Evolutionary conservation across 2,888 invertebrate species (phyloP).

Genomic region (Agrypnus murinus): DNA sequence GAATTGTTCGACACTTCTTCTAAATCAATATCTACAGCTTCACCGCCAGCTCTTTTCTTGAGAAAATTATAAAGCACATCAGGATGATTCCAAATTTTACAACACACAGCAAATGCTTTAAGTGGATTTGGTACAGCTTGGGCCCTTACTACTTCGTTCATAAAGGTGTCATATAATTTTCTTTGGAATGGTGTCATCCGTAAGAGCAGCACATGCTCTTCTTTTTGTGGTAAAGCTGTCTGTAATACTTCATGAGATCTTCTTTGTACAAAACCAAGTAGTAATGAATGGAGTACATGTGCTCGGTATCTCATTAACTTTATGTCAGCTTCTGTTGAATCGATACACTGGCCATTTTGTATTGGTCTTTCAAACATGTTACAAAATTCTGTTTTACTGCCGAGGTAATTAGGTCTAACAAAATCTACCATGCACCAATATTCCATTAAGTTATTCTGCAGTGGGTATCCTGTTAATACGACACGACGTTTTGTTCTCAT

Average conservation of each 20-base stretch:
- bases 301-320: conserved; percentile 95
- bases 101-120: conserved; percentile 98
- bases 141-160: conserved; percentile 92
- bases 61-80: conserved; percentile 93
- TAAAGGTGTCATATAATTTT: conserved; percentile 92
- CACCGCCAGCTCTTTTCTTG: conserved; percentile 85
- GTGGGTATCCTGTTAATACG: conserved; percentile 97
- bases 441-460: conserved; percentile 97
- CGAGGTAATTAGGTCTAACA: conserved; percentile 97
- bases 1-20: conserved; percentile 82
- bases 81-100: conserved; percentile 98
- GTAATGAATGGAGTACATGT: conserved; percentile 94
- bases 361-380: conserved; percentile 99
- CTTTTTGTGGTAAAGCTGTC: conserved; percentile 93
- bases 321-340: conserved; percentile 95
- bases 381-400: conserved; percentile 96
- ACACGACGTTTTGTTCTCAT: conserved; percentile 95
- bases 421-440: conserved; percentile 99
- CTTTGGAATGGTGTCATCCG: conserved; percentile 92
- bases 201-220: conserved; percentile 94
- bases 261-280: conserved; percentile 97
- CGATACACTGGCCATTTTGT: conserved; percentile 98
- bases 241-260: conserved; percentile 95
- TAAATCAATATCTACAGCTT: conserved; percentile 86
- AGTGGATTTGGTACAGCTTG: conserved; percentile 94